These are phyloP conservation scores for Drosophila murphyi DNA, from an alignment of 1,140 invertebrate species.

Conservation along the genomic window DNA sequence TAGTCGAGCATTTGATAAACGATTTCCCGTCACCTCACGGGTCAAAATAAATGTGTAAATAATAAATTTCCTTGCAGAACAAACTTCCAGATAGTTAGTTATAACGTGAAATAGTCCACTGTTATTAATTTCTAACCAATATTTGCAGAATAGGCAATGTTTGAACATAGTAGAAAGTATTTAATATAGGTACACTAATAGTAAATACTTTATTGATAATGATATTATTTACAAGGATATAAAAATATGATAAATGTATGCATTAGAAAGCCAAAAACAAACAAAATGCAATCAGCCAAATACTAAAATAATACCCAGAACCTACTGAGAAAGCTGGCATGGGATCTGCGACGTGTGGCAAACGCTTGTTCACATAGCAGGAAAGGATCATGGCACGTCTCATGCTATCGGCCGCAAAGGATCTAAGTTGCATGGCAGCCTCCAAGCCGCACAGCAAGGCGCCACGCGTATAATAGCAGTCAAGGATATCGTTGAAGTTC, in stretches of 20 bases:
- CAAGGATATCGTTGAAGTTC: conserved; percentile 69
- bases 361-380: conserved; percentile 42
- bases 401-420: conserved; percentile 71
- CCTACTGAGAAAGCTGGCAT: conserved; percentile 40
- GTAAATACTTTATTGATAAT: too few relatives aligned
- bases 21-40: conserved; percentile 19
- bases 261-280: conserved; percentile 7
- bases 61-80: too few relatives aligned
- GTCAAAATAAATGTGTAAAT: background rate
- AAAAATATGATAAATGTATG: conserved; percentile 21
- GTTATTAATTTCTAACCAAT: too few relatives aligned
- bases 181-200: too few relatives aligned
- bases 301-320: fast-evolving
- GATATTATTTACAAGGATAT: background rate
- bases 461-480: conserved; percentile 71
- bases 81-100: background rate
- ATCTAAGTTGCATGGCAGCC: conserved; percentile 61
- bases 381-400: conserved; percentile 44
- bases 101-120: too few relatives aligned
- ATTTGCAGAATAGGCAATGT: too few relatives aligned
- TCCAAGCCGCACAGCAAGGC: conserved; percentile 73
- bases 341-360: conserved; percentile 57
- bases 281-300: background rate
- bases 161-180: too few relatives aligned
- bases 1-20: conserved; percentile 45